Conservation (phyloP, 2,797 vertebrate genomes). For the Pseudochirops cupreus region DNA sequence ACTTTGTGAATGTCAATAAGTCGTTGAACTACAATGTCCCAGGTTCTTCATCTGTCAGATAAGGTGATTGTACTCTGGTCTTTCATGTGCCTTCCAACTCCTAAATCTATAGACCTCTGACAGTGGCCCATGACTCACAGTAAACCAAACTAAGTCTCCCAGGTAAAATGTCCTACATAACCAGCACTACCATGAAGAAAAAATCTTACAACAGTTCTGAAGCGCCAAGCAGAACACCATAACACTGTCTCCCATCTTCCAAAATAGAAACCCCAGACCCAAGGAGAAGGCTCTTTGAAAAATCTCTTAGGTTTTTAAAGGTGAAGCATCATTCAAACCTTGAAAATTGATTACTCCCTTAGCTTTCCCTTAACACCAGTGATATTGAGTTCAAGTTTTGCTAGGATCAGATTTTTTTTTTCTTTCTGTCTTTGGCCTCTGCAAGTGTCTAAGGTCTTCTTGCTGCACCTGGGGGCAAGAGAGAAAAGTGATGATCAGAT, state of each 20-base stretch:
- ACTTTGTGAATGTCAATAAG: background rate
- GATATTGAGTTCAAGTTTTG: background rate
- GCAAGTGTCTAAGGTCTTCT: background rate
- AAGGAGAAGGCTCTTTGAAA: background rate
- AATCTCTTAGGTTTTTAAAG: background rate
- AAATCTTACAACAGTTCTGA: background rate
- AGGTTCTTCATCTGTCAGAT: background rate
- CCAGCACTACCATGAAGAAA: background rate
- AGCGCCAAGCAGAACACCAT: background rate
- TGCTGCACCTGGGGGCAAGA: background rate
- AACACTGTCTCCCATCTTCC: background rate
- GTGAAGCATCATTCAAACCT: background rate
- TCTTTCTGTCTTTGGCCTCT: background rate
- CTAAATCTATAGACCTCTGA: background rate
- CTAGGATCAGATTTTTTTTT: background rate
- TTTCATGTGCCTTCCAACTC: background rate
- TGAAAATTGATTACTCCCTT: background rate
- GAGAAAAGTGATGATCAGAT: slow-evolving; percentile 13
- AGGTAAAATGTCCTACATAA: background rate
- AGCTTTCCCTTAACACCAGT: background rate
- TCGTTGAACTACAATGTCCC: background rate
- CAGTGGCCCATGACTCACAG: background rate
- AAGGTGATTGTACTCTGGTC: background rate
- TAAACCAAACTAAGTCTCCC: background rate
- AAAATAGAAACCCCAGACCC: background rate